Conservation (phyloP, 2,797 vertebrate species). For the Ispidina lecontei region DNA sequence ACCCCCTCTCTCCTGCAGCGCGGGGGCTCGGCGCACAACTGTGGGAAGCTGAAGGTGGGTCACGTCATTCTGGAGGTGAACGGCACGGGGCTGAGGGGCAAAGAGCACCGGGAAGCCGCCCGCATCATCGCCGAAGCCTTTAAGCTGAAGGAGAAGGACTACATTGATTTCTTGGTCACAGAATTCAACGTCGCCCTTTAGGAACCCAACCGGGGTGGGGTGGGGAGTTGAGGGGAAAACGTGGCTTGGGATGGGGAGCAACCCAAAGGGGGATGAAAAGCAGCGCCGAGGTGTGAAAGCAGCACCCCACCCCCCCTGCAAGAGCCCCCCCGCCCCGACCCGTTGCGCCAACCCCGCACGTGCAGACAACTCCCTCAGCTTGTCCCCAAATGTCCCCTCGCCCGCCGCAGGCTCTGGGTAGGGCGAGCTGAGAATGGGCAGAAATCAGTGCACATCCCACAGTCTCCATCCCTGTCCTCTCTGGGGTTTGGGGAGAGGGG, state of each 20-base stretch:
- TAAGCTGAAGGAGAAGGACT: slow-evolving; percentile 94
- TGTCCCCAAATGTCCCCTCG: background rate
- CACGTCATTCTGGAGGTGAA: slow-evolving; percentile 97
- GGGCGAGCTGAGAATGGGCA: background rate
- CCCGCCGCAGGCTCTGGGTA: background rate
- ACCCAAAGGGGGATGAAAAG: background rate
- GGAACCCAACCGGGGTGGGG: background rate
- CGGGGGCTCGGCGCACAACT: slow-evolving; percentile 89
- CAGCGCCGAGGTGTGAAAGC: background rate
- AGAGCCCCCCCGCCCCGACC: background rate
- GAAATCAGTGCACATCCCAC: background rate
- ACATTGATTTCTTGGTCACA: slow-evolving; percentile 94
- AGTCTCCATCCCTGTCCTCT: background rate
- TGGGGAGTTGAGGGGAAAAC: background rate
- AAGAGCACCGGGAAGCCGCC: slow-evolving; percentile 92
- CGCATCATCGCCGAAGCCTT: slow-evolving; percentile 96
- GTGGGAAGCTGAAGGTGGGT: slow-evolving; percentile 95
- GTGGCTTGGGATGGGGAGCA: fast-evolving
- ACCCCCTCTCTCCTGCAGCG: background rate
- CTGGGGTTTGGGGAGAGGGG: too few relatives aligned
- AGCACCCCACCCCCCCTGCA: background rate
- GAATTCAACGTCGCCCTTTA: slow-evolving; percentile 96
- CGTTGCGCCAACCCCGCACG: background rate
- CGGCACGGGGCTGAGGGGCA: slow-evolving; percentile 87
- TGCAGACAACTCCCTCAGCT: background rate